phyloP scores from a whole-genome alignment of 2,113 vertebrate species.

The Bostrychus sinensis region DNA sequence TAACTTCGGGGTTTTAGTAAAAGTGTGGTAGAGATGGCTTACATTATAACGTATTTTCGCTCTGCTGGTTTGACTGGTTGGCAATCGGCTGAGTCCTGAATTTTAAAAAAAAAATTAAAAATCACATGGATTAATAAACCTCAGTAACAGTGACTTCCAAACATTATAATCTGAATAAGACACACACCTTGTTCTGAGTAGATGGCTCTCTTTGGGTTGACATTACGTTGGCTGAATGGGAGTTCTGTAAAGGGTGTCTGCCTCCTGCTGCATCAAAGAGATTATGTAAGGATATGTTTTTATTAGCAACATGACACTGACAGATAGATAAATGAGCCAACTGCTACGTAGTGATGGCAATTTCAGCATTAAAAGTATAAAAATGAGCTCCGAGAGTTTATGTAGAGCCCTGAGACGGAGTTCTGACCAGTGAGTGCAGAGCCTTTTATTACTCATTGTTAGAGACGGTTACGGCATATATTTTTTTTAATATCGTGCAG shows the following conservation, averaged over 20 bases:
- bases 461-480: too few species aligned
- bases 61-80: constrained; percentile 7
- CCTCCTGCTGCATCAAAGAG: constrained; percentile 30
- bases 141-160: background rate
- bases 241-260: constrained; percentile 71
- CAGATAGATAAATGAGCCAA: too few species aligned
- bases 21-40: constrained; percentile 27
- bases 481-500: too few species aligned
- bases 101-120: constrained; percentile 5
- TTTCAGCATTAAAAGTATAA: too few species aligned
- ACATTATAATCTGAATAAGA: background rate
- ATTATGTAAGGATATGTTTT: background rate
- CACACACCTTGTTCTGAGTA: constrained; percentile 53
- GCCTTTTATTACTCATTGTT: too few species aligned
- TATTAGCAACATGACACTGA: background rate
- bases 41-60: constrained; percentile 50
- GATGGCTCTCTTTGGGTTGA: constrained; percentile 38
- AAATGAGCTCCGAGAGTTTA: too few species aligned
- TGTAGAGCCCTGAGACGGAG: too few species aligned
- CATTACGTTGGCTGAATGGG: constrained; percentile 77
- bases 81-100: constrained; percentile 49
- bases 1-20: too few species aligned
- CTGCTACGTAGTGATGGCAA: too few species aligned
- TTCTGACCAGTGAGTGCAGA: too few species aligned
- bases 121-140: background rate